Conservation (phyloP, 2,797 vertebrate species). For the Pangasius sanitwongsei region DNA sequence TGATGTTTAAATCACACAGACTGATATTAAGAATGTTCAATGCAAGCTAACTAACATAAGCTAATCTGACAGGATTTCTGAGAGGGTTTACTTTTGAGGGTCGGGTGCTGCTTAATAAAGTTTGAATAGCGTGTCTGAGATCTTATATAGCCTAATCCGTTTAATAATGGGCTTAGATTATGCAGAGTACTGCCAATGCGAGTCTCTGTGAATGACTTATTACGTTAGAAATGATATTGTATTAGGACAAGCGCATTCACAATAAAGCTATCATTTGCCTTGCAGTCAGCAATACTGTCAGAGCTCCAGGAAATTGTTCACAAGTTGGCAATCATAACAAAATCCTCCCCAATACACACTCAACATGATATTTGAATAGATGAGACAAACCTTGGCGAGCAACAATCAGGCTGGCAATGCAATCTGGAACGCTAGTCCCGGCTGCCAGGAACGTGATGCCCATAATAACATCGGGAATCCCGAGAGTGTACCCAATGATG, state of each 20-base stretch:
- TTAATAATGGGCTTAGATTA: not conserved
- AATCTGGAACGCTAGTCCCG: slow-evolving; percentile 96
- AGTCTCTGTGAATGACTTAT: not conserved
- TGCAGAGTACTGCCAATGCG: not conserved
- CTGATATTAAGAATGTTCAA: not conserved
- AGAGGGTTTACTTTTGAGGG: not conserved
- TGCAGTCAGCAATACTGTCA: not conserved
- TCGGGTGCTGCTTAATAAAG: not conserved
- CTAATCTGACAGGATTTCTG: slow-evolving; percentile 10
- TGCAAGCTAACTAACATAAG: not conserved
- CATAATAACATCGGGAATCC: slow-evolving; percentile 98
- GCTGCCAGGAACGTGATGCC: slow-evolving; percentile 98
- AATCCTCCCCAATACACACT: not conserved
- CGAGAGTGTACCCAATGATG: slow-evolving; percentile 93
- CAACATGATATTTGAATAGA: not conserved
- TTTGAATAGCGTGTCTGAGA: not conserved
- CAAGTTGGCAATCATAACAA: not conserved
- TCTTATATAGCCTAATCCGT: slow-evolving; percentile 9
- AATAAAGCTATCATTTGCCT: not conserved
- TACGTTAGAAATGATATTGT: not conserved
- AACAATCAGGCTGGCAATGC: slow-evolving; percentile 97
- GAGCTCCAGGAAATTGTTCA: not conserved
- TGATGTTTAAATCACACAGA: not conserved
- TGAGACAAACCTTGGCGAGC: slow-evolving; percentile 88
- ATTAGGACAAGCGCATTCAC: not conserved